A percentile compares a stretch with the other conserved stretches of the same genome.
phyloP scores from a whole-genome alignment of 2,113 vertebrate genomes.

The Oreochromis aureus region DNA sequence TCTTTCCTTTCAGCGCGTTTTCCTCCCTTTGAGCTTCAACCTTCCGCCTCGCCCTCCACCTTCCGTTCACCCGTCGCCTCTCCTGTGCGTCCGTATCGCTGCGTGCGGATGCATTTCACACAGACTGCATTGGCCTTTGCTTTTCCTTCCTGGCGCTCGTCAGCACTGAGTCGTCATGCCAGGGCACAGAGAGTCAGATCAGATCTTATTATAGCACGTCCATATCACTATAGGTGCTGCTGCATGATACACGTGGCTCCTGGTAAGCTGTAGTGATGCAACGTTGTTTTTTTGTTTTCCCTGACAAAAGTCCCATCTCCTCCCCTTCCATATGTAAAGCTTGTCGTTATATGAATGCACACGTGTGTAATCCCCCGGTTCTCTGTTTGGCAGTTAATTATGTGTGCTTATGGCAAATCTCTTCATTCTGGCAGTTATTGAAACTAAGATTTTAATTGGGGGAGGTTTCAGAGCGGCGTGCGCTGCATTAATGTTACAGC shows the following conservation, averaged over 20 bases:
- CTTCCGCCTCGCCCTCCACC: background rate
- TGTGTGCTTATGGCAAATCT: slow-evolving; percentile 33
- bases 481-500: slow-evolving; percentile 36
- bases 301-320: background rate
- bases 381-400: slow-evolving; percentile 20
- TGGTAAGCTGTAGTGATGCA: background rate
- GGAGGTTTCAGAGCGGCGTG: slow-evolving; percentile 22
- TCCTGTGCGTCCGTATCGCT: background rate
- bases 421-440: slow-evolving; percentile 47
- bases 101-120: background rate
- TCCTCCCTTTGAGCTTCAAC: background rate
- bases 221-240: background rate
- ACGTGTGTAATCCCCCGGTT: background rate
- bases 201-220: background rate
- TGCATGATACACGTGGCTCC: background rate
- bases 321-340: background rate
- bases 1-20: background rate
- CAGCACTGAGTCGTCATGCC: background rate
- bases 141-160: background rate
- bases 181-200: background rate
- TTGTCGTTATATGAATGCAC: background rate
- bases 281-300: background rate
- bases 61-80: background rate
- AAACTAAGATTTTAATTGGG: slow-evolving; percentile 56
- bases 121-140: background rate